Evolutionary conservation across 2,888 invertebrate species (phyloP).

Genomic region (Idaea dimidiata): DNA sequence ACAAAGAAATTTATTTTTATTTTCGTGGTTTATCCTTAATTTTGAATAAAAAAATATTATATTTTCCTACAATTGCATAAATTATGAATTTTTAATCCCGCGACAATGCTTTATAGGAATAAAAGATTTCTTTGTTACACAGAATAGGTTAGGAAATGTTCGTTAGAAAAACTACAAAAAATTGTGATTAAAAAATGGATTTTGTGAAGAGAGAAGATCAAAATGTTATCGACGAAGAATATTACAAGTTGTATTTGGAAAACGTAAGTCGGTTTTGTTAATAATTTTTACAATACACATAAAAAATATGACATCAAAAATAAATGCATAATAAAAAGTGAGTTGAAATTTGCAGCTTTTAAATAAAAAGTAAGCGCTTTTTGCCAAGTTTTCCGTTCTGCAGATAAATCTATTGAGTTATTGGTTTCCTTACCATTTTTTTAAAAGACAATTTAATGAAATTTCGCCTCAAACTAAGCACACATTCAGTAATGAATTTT

Average conservation of each 20-base stretch:
- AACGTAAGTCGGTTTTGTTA: conserved; percentile 50
- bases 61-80: not conserved
- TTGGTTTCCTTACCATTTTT: too few species aligned
- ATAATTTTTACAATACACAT: not conserved
- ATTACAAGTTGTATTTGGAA: conserved; percentile 65
- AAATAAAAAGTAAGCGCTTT: too few species aligned
- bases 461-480: too few species aligned
- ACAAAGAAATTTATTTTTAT: conserved; percentile 35
- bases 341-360: too few species aligned
- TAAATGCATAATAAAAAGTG: not conserved
- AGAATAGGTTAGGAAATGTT: conserved; percentile 57
- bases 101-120: not conserved
- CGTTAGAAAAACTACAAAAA: conserved; percentile 43
- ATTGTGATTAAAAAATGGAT: conserved; percentile 53
- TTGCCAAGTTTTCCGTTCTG: too few species aligned
- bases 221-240: conserved; percentile 61
- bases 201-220: conserved; percentile 71
- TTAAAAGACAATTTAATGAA: too few species aligned
- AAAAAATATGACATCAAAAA: not conserved
- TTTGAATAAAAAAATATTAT: not conserved
- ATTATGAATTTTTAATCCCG: not conserved
- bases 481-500: too few species aligned
- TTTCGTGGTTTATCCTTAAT: conserved; percentile 19
- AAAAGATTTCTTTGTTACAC: conserved; percentile 1
- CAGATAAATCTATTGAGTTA: too few species aligned